Evolutionary conservation across 2,797 vertebrate species (phyloP).

Genomic region (Argyrosomus regius): DNA sequence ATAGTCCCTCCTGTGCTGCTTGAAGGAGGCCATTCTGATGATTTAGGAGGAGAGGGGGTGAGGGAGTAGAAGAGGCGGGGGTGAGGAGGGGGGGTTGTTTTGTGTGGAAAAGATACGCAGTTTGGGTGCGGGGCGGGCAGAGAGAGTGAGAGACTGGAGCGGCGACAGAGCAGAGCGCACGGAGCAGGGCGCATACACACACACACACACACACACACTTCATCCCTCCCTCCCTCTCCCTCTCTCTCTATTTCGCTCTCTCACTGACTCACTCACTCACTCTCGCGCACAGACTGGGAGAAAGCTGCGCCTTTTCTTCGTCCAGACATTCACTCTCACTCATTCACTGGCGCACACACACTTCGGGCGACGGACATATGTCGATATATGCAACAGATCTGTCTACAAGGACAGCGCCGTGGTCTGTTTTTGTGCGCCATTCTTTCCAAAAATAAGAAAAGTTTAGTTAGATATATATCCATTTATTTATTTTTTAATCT

Average conservation of each 20-base stretch:
- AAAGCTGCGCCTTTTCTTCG: slow-evolving; percentile 78
- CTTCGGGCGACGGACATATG: slow-evolving; percentile 57
- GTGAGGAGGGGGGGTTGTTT: slow-evolving; percentile 30
- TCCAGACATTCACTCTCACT: slow-evolving; percentile 64
- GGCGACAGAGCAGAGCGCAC: slow-evolving; percentile 53
- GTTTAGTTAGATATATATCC: background rate
- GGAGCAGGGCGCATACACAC: slow-evolving; percentile 30
- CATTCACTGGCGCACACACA: slow-evolving; percentile 53
- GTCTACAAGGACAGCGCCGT: slow-evolving; percentile 31
- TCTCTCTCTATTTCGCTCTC: background rate
- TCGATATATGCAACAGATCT: slow-evolving; percentile 67
- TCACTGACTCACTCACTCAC: slow-evolving; percentile 8
- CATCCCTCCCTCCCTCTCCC: slow-evolving; percentile 16
- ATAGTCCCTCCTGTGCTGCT: slow-evolving; percentile 79
- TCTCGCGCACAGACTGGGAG: slow-evolving; percentile 43
- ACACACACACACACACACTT: background rate
- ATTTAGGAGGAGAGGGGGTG: slow-evolving; percentile 74
- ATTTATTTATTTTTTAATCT: slow-evolving; percentile 36
- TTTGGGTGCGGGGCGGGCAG: slow-evolving; percentile 83
- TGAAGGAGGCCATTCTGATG: slow-evolving; percentile 84
- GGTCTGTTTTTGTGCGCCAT: background rate
- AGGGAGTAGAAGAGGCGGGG: slow-evolving; percentile 1
- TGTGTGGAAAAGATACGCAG: slow-evolving; percentile 67
- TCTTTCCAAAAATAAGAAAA: background rate
- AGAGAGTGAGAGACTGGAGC: slow-evolving; percentile 66